A percentile compares a stretch with the other conserved stretches of the same genome.
phyloP scores from a whole-genome alignment of 1,140 invertebrate species.

The Drosophila dunni region DNA sequence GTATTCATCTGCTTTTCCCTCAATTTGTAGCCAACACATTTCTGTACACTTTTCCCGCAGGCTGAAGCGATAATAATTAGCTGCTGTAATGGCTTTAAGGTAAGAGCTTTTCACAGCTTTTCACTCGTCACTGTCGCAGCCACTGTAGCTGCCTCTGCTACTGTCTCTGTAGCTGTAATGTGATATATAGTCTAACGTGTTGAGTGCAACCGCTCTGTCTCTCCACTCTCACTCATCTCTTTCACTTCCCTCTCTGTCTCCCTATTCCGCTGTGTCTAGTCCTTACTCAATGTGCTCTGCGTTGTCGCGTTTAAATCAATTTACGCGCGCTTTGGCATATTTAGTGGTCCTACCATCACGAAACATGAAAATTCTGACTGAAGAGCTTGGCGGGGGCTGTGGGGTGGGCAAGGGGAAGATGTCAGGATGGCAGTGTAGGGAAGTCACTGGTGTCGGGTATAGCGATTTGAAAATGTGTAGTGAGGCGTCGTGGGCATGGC shows the following conservation, averaged over 20 bases:
- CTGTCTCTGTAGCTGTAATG: background rate
- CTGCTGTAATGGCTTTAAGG: background rate
- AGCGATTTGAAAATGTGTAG: background rate
- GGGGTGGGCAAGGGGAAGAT: background rate
- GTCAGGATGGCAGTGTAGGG: background rate
- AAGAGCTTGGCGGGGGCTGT: too few species aligned
- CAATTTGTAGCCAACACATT: background rate
- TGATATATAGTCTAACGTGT: slow-evolving; percentile 11
- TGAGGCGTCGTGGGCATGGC: background rate
- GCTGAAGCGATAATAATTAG: slow-evolving; percentile 3
- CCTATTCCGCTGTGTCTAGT: background rate
- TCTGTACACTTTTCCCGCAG: background rate
- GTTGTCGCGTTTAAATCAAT: slow-evolving; percentile 78
- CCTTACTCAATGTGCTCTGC: slow-evolving; percentile 16
- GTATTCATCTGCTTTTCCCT: background rate
- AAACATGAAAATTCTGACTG: slow-evolving; percentile 8
- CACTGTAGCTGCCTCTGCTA: background rate
- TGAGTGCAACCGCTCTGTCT: background rate
- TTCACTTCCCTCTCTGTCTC: background rate
- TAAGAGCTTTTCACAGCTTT: slow-evolving; percentile 7
- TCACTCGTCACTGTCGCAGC: background rate
- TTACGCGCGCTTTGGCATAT: slow-evolving; percentile 79
- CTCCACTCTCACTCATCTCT: too few species aligned
- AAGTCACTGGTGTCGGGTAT: too few species aligned
- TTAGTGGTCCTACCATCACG: slow-evolving; percentile 54